Evolutionary conservation across 2,113 vertebrate species (phyloP), one percentile per base, ranked within the genome.

Genomic region (Lontra canadensis): DNA sequence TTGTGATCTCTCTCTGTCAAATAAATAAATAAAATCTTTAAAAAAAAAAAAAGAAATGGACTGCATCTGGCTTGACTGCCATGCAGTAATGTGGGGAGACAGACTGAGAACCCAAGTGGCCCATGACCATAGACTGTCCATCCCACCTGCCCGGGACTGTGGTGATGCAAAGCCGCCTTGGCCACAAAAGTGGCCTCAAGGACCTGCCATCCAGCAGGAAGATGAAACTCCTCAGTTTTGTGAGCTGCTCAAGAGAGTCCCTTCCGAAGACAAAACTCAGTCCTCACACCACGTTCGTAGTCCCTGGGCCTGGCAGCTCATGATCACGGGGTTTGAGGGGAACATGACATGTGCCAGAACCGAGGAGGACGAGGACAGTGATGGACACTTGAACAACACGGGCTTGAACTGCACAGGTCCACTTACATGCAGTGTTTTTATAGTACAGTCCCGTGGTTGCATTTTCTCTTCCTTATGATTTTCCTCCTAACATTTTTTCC

Each of bases 271-370:
- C 52, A 88, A 85, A 91, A 49, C 31, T 73, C 31, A n/a, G 81
- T 47, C 67, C 82, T 49, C 61, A 7, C 10, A 61, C 29, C 55
- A 14, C 2, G 1, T 34, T 63, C 20, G 34, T n/a, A 14, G 55
- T 34, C 85, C 12, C 80, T 55, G 67, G 20, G 12, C 4, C 25
- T 29, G n/a, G 55, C 36, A 88, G 31, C 21, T 63, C 14, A 20
- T 1, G 34, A 52, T 42, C 59, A 15, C 6, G 14, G 9, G 12
- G 4, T 55, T 85, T 14, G 2, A 73, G 26, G 26, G 11, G 29
- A 55, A 76, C 0, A 0, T 17, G 20, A 0, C 10, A 10, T 25
- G 1, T 11, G 12, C 42, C 52, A n/a, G 67, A 47, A 57, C 31
- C 2, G 18, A 71, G 23, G 23, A 93, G 44, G 29, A 21, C 1